Evolutionary conservation across 2,888 invertebrate species (phyloP), one percentile per base, ranked within the genome.

Genomic region (Rhamnusium bicolor): DNA sequence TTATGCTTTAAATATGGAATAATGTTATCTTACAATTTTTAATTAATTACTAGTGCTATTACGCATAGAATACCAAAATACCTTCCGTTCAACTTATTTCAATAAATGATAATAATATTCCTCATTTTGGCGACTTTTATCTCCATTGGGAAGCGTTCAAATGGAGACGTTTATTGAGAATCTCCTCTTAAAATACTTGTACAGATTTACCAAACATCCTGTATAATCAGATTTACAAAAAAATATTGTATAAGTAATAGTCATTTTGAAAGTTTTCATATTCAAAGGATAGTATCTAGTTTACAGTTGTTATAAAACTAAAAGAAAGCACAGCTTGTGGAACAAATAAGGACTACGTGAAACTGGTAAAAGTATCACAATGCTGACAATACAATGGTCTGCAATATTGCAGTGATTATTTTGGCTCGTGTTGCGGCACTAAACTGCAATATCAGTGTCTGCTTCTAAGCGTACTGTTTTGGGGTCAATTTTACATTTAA

Each of bases 341-440:
- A 51, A 51, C 32, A 68, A 58, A 58, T 56, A 69, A 69, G 24
- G 49, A 27, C 61, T 61, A 40, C 16, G 61, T 32, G 49, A 61
- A 69, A 69, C 51, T 60, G 21, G 60, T 46, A 27, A 61, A 72
- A 40, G 60, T 69, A 69, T 56, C 68, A 72, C 77, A 77, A 71
- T 70, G 75, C 73, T 74, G 79, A 81, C 78, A 78, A 79, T 78
- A 77, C 81, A 77, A 79, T 81, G 77, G 83, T 82, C 81, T 81
- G 82, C 84, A 83, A 83, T 84, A 84, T 83, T 80, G 77, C 84
- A 81, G 84, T 84, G 85, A 84, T 85, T 85, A 85, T 84, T 83
- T 83, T 77, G 78, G 82, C 82, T 84, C 84, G 85, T 84, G 84
- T 81, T n/a, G 40, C 12, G 79, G 81, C 82, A 81, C 82, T 81